Base-by-base conservation (phyloP, 2,888 invertebrate genomes). In the Syrista parreyssii region DNA sequence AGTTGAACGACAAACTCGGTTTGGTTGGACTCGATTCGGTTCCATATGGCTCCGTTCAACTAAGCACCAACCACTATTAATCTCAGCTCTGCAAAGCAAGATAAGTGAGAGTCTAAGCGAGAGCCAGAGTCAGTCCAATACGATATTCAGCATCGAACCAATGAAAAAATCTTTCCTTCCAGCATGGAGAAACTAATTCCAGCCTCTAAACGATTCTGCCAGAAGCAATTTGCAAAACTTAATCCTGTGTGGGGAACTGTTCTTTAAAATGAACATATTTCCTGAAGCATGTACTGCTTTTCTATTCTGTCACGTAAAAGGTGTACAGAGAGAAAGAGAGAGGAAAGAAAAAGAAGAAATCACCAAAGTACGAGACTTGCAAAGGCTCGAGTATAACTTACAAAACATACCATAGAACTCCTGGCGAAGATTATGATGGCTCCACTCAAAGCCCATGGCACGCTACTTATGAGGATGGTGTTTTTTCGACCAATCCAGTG, bases 131-230 rank as follows among this genome's bases (percentile, higher is more conserved):
- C 76, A 75, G 79, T 80, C 81, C 79, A 80, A 82, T 79, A 79
- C 76, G 82, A 79, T 84, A 82, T 82, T 81, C 81, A 79, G 75
- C 79, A 81, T 85, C 82, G 82, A 55, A 55, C 23, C 23, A 23
- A 55, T 9, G 23, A 9, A 55, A 23, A 55, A 55, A 55, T 55
- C 55, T 55, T 55, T 55, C 23, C 55, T 55, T 83, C 82, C 80
- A 79, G 76, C 79, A 81, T 85, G 82, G 82, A 81, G 83, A 87
- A 88, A 87, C 87, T 88, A 88, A 88, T 88, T 88, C 83, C 83
- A 85, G 81, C 80, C 82, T 82, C 84, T 88, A 88, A 55, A 88
- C 88, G 86, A 88, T 84, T 87, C 88, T 88, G 88, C 86, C 88
- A 87, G 87, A 88, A 87, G 85, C 86, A 87, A 88, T 88, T 71